These are phyloP conservation scores for Arremon brunneinucha DNA, from an alignment of 2,797 vertebrate genomes.

Conservation along the genomic window DNA sequence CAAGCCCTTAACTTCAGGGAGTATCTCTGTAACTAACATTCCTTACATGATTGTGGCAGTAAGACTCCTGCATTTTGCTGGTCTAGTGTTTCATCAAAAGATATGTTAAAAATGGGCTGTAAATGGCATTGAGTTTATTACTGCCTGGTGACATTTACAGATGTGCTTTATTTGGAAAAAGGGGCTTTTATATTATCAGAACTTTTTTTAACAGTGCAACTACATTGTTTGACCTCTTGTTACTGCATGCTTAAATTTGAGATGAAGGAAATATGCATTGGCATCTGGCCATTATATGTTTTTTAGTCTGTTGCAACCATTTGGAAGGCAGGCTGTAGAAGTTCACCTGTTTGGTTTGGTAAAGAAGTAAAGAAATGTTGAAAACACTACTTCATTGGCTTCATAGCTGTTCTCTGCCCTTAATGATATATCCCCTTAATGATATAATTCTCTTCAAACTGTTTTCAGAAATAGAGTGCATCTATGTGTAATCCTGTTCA, in stretches of 20 bases:
- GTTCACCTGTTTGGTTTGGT: background rate
- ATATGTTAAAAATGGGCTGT: background rate
- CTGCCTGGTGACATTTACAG: background rate
- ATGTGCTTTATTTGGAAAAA: background rate
- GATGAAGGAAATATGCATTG: background rate
- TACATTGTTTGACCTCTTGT: background rate
- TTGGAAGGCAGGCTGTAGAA: background rate
- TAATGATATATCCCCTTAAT: too few relatives aligned
- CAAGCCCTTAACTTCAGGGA: background rate
- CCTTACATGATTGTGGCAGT: background rate
- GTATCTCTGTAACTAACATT: background rate
- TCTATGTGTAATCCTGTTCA: background rate
- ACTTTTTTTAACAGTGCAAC: background rate
- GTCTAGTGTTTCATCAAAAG: background rate
- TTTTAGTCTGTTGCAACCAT: background rate
- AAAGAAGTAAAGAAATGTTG: background rate
- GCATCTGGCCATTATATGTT: background rate
- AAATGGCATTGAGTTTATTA: background rate
- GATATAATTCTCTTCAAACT: background rate
- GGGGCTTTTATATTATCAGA: background rate
- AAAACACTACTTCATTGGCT: background rate
- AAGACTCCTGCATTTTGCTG: background rate
- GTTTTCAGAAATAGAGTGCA: background rate
- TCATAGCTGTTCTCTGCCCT: background rate
- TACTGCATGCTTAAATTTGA: background rate